Percentiles rank a stretch among this genome's conserved stretches.
These are phyloP conservation scores for Turritopsis rubra DNA, from an alignment of 30 jellyfish, hydroid and myxozoan genomes.

Conservation along the genomic window DNA sequence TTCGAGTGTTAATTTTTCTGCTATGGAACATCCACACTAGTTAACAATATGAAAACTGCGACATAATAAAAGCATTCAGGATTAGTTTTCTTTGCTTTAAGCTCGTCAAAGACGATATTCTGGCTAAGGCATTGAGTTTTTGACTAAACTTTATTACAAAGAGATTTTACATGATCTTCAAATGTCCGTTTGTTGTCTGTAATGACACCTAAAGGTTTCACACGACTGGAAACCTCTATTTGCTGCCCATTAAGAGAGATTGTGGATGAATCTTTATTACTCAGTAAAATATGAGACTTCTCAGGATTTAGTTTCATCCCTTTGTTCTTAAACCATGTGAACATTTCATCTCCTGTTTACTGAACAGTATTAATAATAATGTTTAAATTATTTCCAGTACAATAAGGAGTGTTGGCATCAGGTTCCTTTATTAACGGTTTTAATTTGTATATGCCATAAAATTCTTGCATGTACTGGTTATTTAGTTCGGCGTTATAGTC, in stretches of 20 bases:
- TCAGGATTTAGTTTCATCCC: conserved; percentile 25
- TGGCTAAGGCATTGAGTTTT: conserved; percentile 49
- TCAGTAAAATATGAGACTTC: conserved; percentile 25
- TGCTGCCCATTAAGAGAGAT: conserved; percentile 16
- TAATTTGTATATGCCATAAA: no score
- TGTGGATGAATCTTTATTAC: neutral
- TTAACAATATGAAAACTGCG: neutral
- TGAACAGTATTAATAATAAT: conserved; percentile 19
- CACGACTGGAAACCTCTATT: conserved; percentile 15
- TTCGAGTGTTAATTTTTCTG: neutral
- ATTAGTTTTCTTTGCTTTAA: neutral
- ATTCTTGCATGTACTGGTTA: no score
- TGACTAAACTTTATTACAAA: conserved; percentile 49
- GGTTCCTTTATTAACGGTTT: no score
- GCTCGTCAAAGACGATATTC: conserved; percentile 26
- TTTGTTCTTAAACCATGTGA: conserved; percentile 27
- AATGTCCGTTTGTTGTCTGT: conserved; percentile 18
- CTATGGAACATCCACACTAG: neutral
- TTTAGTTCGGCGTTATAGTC: no score
- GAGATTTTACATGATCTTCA: conserved; percentile 29
- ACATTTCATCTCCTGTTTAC: neutral
- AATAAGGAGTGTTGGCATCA: conserved; percentile 35
- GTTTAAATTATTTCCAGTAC: conserved; percentile 20
- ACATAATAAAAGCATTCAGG: neutral
- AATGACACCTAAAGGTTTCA: conserved; percentile 30